phyloP scores from a whole-genome alignment of 2,113 vertebrate genomes.

The Galemys pyrenaicus region DNA sequence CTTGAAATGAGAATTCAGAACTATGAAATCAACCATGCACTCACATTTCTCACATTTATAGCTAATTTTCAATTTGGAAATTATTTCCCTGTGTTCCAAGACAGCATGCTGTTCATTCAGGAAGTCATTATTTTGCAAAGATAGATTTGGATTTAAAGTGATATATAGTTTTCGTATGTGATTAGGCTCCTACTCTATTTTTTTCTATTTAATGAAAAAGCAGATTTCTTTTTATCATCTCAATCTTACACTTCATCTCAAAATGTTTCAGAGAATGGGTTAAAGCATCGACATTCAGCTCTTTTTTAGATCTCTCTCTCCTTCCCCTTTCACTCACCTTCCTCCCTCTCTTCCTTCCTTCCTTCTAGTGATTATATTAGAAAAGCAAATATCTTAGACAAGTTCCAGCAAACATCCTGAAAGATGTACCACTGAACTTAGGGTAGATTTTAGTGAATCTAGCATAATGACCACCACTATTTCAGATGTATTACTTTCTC shows the following conservation, averaged over 20 bases:
- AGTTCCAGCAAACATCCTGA: not conserved
- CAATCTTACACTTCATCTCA: not conserved
- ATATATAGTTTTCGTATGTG: not conserved
- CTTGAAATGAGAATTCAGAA: constrained; percentile 46
- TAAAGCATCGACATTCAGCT: not conserved
- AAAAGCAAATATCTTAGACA: not conserved
- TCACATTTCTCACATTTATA: not conserved
- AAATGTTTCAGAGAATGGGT: not conserved
- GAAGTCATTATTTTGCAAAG: constrained; percentile 34
- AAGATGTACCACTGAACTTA: not conserved
- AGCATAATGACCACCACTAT: not conserved
- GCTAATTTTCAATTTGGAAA: constrained; percentile 38
- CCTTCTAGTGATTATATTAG: not conserved
- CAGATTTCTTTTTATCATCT: not conserved
- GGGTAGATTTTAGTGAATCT: not conserved
- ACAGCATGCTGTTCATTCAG: constrained; percentile 1
- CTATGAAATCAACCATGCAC: constrained; percentile 5
- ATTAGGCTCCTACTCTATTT: not conserved
- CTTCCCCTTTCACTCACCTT: not conserved
- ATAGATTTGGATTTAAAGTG: constrained; percentile 2
- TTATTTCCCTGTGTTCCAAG: constrained; percentile 21
- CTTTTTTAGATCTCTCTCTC: not conserved
- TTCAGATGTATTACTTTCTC: not conserved
- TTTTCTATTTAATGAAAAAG: not conserved
- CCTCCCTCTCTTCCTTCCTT: too few species aligned